Conservation (phyloP, 53 echinoderm and acorn worm species). For the Temnopleurus reevesii region DNA sequence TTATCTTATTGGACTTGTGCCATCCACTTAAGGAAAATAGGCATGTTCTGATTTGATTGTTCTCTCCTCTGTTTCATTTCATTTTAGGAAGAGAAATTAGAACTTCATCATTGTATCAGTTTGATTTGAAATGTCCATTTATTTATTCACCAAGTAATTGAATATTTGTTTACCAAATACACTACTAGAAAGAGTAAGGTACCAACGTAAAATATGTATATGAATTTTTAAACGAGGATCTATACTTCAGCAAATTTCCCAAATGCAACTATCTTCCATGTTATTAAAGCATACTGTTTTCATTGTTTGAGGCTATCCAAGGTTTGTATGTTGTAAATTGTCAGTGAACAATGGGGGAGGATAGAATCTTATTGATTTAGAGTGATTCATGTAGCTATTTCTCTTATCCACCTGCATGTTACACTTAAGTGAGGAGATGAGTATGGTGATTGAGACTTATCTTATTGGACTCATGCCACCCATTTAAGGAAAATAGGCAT, state of each 20-base stretch:
- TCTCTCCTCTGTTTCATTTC: background rate
- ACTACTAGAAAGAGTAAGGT: too few relatives aligned
- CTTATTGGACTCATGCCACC: conserved; percentile 18
- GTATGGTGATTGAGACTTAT: background rate
- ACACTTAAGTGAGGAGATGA: conserved; percentile 1
- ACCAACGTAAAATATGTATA: too few relatives aligned
- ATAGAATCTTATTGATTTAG: conserved; percentile 14
- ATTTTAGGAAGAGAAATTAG: background rate
- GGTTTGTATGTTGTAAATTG: too few relatives aligned
- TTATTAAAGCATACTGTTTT: too few relatives aligned
- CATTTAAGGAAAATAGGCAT: background rate
- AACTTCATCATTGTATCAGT: too few relatives aligned
- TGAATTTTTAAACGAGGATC: too few relatives aligned
- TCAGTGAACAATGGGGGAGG: conserved; percentile 4
- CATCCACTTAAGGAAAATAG: background rate
- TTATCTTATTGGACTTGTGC: conserved; percentile 8
- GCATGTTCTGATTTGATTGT: background rate
- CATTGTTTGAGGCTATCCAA: too few relatives aligned
- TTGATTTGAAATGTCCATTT: too few relatives aligned
- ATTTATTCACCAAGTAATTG: too few relatives aligned
- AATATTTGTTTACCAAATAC: too few relatives aligned
- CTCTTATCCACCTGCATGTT: background rate
- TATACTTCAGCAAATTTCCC: too few relatives aligned
- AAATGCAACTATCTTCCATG: too few relatives aligned
- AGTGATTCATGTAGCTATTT: conserved; percentile 28